Conservation (phyloP, 2,797 vertebrate species). For the Petrocephalus schoutedeni region DNA sequence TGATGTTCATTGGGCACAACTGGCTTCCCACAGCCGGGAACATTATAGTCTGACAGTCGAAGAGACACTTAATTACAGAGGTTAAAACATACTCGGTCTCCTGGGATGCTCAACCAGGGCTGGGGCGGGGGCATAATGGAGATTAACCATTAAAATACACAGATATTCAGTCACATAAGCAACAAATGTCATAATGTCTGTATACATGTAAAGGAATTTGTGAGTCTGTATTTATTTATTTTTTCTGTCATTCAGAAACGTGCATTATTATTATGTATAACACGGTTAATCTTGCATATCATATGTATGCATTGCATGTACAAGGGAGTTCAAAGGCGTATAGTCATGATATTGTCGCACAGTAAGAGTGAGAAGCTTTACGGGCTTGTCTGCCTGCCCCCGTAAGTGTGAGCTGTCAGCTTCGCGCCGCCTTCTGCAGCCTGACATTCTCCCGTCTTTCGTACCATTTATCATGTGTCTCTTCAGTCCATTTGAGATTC, state of each 20-base stretch:
- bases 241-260: background rate
- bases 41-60: conserved; percentile 22
- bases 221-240: background rate
- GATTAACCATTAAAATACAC: background rate
- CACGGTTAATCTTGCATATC: background rate
- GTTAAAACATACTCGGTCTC: conserved; percentile 28
- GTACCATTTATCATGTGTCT: background rate
- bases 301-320: background rate
- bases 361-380: background rate
- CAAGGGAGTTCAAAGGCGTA: background rate
- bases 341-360: background rate
- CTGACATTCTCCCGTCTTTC: background rate
- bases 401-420: background rate
- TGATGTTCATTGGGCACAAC: background rate
- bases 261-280: background rate
- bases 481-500: background rate
- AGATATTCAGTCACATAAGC: background rate
- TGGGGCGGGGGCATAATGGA: background rate
- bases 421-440: background rate
- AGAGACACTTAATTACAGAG: conserved; percentile 35
- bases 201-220: background rate
- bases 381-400: background rate
- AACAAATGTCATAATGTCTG: background rate
- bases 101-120: conserved; percentile 19
- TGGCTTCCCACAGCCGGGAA: conserved; percentile 23